A percentile compares a stretch with the other conserved stretches of the same genome.
phyloP scores from a whole-genome alignment of 2,113 vertebrate genomes.

The Bettongia penicillata region DNA sequence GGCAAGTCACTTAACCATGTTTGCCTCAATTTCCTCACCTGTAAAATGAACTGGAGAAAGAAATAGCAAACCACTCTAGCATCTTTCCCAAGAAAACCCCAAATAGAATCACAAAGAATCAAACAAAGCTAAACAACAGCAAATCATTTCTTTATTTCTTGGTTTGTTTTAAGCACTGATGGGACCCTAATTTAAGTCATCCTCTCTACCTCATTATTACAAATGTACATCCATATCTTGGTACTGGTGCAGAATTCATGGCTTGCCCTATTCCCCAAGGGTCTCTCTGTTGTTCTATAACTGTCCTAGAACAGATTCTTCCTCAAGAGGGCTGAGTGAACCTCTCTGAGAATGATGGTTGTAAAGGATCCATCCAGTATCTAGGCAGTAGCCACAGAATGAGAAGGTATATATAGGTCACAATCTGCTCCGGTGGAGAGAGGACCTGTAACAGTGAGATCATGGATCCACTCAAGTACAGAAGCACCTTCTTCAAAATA shows the following conservation, averaged over 20 bases:
- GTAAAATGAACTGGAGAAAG: neutral
- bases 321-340: too few relatives aligned
- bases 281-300: too few relatives aligned
- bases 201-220: neutral
- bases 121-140: neutral
- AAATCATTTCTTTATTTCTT: neutral
- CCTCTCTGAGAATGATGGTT: too few relatives aligned
- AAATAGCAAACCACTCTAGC: neutral
- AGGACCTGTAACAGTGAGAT: too few relatives aligned
- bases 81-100: neutral
- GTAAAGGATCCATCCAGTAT: too few relatives aligned
- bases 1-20: neutral
- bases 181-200: neutral
- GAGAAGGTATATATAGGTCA: too few relatives aligned
- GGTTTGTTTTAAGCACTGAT: neutral
- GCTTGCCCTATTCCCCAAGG: too few relatives aligned
- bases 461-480: too few relatives aligned
- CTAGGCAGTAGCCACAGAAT: too few relatives aligned
- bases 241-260: neutral
- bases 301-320: too few relatives aligned
- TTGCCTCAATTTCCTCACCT: neutral
- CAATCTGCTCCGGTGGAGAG: too few relatives aligned
- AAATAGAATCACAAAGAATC: neutral
- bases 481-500: too few relatives aligned
- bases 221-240: neutral